Evolutionary conservation across 2,797 vertebrate genomes (phyloP).

Genomic region (Alectoris magna): DNA sequence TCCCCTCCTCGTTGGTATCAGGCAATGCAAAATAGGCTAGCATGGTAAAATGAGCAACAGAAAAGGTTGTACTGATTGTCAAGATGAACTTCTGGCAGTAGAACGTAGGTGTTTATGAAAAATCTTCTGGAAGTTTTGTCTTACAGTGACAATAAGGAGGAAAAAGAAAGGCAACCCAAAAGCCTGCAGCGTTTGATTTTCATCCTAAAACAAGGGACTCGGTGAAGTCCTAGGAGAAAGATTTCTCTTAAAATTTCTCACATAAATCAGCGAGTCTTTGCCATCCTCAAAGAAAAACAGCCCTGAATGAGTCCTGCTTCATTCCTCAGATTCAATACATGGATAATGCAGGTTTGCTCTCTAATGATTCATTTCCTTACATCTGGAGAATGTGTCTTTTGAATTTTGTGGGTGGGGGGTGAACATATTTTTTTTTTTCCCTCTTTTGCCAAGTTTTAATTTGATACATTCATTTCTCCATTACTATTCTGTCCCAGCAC

Average conservation of each 20-base stretch:
- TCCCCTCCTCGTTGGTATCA: background rate
- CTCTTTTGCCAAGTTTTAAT: constrained; percentile 24
- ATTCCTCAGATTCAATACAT: background rate
- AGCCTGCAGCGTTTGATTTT: background rate
- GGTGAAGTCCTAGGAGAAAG: background rate
- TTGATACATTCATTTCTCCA: constrained; percentile 21
- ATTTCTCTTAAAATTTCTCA: background rate
- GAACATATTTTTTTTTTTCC: background rate
- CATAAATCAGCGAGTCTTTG: constrained; percentile 19
- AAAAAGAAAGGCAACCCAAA: background rate
- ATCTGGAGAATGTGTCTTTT: constrained; percentile 30
- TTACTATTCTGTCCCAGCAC: background rate
- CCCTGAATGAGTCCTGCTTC: background rate
- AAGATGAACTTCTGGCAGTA: background rate
- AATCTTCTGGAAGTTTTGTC: background rate
- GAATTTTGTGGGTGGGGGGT: background rate
- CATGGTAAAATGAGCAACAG: background rate
- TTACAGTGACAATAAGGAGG: background rate
- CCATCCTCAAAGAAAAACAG: background rate
- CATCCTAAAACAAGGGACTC: background rate
- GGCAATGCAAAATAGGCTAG: background rate
- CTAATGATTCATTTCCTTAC: constrained; percentile 40
- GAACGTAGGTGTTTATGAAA: background rate
- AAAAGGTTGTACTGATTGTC: background rate
- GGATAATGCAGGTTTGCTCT: constrained; percentile 18